Percentiles rank a stretch among this genome's conserved stretches.
Evolutionary conservation across 2,113 vertebrate species (phyloP).

Genomic region (Siniperca knerii): DNA sequence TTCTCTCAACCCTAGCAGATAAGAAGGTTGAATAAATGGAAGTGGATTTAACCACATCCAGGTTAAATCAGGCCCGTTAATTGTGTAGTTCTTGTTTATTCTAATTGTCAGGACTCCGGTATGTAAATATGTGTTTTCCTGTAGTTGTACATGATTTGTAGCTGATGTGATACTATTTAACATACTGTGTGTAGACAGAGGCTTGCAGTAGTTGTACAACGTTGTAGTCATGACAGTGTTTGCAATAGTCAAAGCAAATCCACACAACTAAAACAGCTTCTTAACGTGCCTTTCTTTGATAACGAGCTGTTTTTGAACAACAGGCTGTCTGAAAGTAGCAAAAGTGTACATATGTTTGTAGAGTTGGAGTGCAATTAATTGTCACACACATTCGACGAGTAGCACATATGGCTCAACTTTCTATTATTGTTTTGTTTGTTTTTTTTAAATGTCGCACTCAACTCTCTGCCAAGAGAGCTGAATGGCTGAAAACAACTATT

Average conservation of each 20-base stretch:
- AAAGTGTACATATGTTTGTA: slow-evolving; percentile 48
- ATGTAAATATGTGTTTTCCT: slow-evolving; percentile 72
- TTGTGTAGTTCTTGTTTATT: slow-evolving; percentile 14
- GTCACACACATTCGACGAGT: slow-evolving; percentile 20
- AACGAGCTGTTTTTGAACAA: slow-evolving; percentile 34
- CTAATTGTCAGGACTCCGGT: slow-evolving; percentile 36
- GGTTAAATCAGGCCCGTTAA: slow-evolving; percentile 32
- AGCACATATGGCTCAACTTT: slow-evolving; percentile 22
- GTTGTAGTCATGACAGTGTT: slow-evolving; percentile 52
- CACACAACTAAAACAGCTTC: slow-evolving; percentile 38
- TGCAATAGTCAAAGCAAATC: slow-evolving; percentile 28
- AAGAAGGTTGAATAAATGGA: not conserved
- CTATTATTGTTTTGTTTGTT: slow-evolving; percentile 38
- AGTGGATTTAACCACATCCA: slow-evolving; percentile 1
- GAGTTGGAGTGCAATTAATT: slow-evolving; percentile 51
- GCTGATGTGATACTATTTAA: slow-evolving; percentile 65
- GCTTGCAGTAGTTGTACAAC: slow-evolving; percentile 62
- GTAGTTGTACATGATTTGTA: slow-evolving; percentile 66
- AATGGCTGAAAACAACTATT: slow-evolving; percentile 25
- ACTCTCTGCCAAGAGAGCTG: slow-evolving; percentile 31
- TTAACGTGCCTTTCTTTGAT: slow-evolving; percentile 75
- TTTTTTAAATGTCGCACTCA: slow-evolving; percentile 34
- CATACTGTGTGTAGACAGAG: slow-evolving; percentile 55
- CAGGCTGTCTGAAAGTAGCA: slow-evolving; percentile 31
- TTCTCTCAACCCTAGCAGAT: slow-evolving; percentile 13